Conservation (phyloP, 2,888 invertebrate genomes). For the Drosophila lacicola region DNA sequence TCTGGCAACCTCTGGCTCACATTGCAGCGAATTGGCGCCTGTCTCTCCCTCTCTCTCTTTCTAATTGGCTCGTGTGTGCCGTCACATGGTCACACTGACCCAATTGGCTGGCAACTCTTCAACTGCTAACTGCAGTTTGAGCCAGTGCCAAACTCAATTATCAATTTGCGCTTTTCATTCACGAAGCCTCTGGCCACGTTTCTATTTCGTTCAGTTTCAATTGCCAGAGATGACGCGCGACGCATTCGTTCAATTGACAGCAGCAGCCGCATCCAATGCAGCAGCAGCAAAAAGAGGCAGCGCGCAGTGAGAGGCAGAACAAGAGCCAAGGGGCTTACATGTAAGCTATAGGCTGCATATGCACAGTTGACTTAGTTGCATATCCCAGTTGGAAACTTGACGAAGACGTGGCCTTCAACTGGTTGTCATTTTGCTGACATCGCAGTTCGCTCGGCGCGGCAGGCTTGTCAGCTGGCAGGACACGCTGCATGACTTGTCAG, state of each 20-base stretch:
- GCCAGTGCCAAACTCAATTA: slow-evolving; percentile 77
- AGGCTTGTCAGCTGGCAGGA: neutral
- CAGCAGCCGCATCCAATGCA: neutral
- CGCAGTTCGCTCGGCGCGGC: neutral
- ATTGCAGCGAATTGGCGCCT: too few relatives aligned
- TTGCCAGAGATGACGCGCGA: slow-evolving; percentile 34
- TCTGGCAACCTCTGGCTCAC: slow-evolving; percentile 14
- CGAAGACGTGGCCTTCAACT: slow-evolving; percentile 5
- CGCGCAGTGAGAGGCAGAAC: neutral
- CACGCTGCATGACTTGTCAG: neutral
- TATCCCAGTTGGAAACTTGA: slow-evolving; percentile 10
- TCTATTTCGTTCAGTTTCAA: slow-evolving; percentile 34
- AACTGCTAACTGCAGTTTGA: slow-evolving; percentile 62
- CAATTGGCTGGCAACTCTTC: slow-evolving; percentile 59
- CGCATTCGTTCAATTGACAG: slow-evolving; percentile 45
- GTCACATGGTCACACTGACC: slow-evolving; percentile 68
- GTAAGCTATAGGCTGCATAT: slow-evolving; percentile 1
- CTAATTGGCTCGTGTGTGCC: slow-evolving; percentile 10
- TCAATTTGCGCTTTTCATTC: slow-evolving; percentile 71
- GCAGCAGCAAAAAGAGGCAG: slow-evolving; percentile 2
- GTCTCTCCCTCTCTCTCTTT: neutral
- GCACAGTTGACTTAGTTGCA: slow-evolving; percentile 11
- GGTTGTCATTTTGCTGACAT: slow-evolving; percentile 8
- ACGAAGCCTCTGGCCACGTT: slow-evolving; percentile 21
- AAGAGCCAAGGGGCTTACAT: slow-evolving; percentile 4